A percentile compares a stretch with the other conserved stretches of the same genome.
phyloP scores from a whole-genome alignment of 2,113 vertebrate species.

The Phylloscopus whistleri region DNA sequence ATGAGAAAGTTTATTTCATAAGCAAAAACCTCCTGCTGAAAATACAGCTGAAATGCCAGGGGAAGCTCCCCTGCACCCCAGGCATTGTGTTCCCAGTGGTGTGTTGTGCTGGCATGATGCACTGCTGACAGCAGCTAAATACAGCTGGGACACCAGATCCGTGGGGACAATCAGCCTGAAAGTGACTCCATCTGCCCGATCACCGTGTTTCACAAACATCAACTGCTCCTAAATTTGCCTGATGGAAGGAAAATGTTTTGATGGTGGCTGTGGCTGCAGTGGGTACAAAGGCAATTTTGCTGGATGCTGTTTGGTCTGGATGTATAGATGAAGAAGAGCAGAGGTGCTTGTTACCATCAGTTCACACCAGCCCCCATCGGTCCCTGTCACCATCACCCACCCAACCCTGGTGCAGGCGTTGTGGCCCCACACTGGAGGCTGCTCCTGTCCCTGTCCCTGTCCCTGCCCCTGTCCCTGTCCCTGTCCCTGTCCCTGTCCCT shows the following conservation, averaged over 20 bases:
- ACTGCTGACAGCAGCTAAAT: background rate
- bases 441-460: background rate
- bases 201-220: background rate
- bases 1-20: slow-evolving; percentile 60
- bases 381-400: background rate
- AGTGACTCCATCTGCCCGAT: rapidly evolving
- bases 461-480: rapidly evolving
- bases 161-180: background rate
- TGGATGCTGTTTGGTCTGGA: background rate
- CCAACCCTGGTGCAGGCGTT: rapidly evolving
- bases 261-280: background rate
- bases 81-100: background rate
- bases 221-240: background rate
- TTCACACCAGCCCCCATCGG: rapidly evolving
- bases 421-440: rapidly evolving
- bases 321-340: background rate
- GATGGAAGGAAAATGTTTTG: background rate
- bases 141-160: slow-evolving; percentile 25
- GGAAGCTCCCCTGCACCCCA: background rate
- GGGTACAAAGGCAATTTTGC: background rate
- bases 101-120: background rate
- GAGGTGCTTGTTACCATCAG: background rate
- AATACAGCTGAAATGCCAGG: slow-evolving; percentile 65
- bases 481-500: background rate
- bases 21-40: slow-evolving; percentile 59